A percentile compares a stretch with the other conserved stretches of the same genome.
phyloP scores from a whole-genome alignment of 2,888 invertebrate species.

The Pyrochroa serraticornis region DNA sequence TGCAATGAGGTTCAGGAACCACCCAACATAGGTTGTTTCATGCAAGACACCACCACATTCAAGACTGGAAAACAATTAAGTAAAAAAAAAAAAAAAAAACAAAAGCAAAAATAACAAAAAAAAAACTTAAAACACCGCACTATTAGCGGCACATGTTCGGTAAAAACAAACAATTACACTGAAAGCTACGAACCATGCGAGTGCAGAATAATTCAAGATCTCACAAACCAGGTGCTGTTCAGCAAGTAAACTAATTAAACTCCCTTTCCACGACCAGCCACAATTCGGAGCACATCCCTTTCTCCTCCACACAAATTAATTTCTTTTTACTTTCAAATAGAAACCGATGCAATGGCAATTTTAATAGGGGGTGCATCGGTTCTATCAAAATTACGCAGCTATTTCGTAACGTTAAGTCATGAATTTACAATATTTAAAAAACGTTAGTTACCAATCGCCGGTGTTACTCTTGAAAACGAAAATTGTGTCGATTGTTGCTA shows the following conservation, averaged over 20 bases:
- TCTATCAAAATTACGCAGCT: too few relatives aligned
- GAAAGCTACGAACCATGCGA: slow-evolving; percentile 11
- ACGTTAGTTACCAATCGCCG: too few relatives aligned
- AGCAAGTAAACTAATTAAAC: slow-evolving; percentile 19
- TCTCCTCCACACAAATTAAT: slow-evolving; percentile 27
- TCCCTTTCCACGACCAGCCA: slow-evolving; percentile 13
- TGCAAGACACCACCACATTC: slow-evolving; percentile 40
- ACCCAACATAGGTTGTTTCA: slow-evolving; percentile 36
- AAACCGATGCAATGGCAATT: slow-evolving; percentile 21
- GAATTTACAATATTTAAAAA: too few relatives aligned
- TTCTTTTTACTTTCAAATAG: slow-evolving; percentile 37
- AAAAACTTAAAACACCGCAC: slow-evolving; percentile 15
- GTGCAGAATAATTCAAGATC: slow-evolving; percentile 4
- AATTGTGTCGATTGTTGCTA: too few relatives aligned
- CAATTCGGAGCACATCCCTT: slow-evolving; percentile 31
- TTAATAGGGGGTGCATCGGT: background rate
- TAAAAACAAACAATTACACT: slow-evolving; percentile 9
- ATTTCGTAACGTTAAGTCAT: too few relatives aligned
- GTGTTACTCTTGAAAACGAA: too few relatives aligned
- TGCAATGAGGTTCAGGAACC: slow-evolving; percentile 24
- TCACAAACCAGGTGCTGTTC: slow-evolving; percentile 7
- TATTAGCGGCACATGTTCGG: slow-evolving; percentile 9
- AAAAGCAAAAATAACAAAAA: slow-evolving; percentile 21
- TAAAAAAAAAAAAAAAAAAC: slow-evolving; percentile 31
- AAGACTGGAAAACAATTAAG: slow-evolving; percentile 44